These are phyloP conservation scores for Lycocorax pyrrhopterus DNA, from an alignment of 2,113 vertebrate genomes.

Conservation along the genomic window DNA sequence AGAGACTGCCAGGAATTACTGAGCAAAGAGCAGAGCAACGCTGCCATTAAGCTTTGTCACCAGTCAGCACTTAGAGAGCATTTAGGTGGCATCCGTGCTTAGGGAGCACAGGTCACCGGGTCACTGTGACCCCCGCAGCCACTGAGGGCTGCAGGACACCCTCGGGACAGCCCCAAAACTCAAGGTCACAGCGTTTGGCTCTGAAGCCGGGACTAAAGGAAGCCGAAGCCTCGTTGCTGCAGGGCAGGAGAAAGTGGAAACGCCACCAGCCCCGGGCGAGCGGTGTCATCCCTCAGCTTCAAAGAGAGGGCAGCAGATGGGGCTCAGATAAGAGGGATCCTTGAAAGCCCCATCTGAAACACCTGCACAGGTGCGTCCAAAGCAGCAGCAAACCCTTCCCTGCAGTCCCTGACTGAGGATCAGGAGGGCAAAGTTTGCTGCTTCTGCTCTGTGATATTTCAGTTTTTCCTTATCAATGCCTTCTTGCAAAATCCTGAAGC, in stretches of 20 bases:
- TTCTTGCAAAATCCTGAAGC: background rate
- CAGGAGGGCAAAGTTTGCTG: background rate
- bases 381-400: background rate
- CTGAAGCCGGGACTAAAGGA: background rate
- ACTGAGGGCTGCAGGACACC: background rate
- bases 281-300: background rate
- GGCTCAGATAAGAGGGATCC: background rate
- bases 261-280: background rate
- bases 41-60: background rate
- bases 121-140: background rate
- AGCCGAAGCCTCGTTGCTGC: background rate
- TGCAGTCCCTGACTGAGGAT: background rate
- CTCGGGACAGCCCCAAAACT: background rate
- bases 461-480: background rate
- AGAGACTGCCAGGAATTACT: accelerated
- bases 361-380: background rate
- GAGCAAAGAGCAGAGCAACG: background rate
- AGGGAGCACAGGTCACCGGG: background rate
- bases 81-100: background rate
- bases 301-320: background rate
- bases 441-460: background rate
- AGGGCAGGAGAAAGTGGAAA: background rate
- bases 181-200: accelerated
- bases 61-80: background rate
- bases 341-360: background rate